Evolutionary conservation across 2,888 invertebrate genomes (phyloP), one percentile per base, ranked within the genome.

Genomic region (Catonia carolina): DNA sequence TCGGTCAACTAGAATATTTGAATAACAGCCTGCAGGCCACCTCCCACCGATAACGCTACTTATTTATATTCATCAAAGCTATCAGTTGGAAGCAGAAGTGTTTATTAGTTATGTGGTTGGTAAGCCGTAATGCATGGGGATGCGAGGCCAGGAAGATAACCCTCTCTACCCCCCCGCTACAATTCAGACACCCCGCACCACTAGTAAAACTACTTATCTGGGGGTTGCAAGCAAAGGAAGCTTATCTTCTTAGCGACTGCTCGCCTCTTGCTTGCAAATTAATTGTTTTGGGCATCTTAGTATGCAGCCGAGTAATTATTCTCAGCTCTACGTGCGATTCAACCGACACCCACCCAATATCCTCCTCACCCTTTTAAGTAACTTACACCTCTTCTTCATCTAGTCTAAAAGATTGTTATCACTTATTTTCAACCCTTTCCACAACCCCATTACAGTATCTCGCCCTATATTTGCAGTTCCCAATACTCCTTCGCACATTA

Each of bases 1-100:
- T 59, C 59, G 58, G 55, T 58, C 58, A 58, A 52, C 27, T 15
- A 37, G 59, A 59, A 59, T 59, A 59, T 59, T 59, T 59, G 59
- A 59, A 59, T 59, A 59, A 45, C 45, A 23, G 45, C 45, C 45
- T 45, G 45, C 45, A 45, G 45, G 45, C 45, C 27, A 45, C 45
- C 45, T 45, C 45, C 45, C 22, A 45, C 7, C 45, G 45, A 45
- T 45, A 45, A 45, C 20, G 45, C 45, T 22, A 27, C 45, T 45
- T 45, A 45, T 45, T 45, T 45, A 45, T 45, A 45, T 45, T 45
- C 45, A 45, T 45, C 45, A 45, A 45, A 45, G 45, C 45, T 45
- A 45, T 45, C 45, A 45, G 45, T 45, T 45, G 27, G 27, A 45
- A 27, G 45, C 45, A 45, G 45, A 45, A 45, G 45, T 45, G 45